These are phyloP conservation scores for Nephrotoma flavescens DNA, from an alignment of 2,888 invertebrate species.

Conservation along the genomic window DNA sequence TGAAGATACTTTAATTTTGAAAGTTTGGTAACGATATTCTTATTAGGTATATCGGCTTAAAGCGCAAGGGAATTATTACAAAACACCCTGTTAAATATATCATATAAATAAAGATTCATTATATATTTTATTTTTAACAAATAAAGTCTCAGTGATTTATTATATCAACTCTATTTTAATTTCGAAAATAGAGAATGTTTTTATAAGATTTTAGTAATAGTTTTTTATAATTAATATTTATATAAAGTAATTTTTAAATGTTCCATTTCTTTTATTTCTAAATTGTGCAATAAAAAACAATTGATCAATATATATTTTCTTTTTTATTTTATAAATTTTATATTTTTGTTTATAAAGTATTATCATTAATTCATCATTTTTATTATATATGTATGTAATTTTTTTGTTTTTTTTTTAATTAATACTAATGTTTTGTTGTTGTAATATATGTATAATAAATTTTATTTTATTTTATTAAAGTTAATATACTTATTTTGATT, in stretches of 20 bases:
- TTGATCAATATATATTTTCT: constrained; percentile 3
- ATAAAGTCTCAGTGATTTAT: background rate
- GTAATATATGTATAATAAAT: background rate
- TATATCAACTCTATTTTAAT: background rate
- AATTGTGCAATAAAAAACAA: constrained; percentile 5
- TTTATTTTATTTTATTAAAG: background rate
- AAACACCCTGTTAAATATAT: no score
- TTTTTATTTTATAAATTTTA: background rate
- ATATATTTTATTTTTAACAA: background rate
- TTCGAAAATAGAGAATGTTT: background rate
- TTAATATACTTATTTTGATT: background rate
- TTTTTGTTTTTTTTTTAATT: background rate
- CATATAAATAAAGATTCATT: background rate
- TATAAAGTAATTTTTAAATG: background rate
- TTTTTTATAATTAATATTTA: background rate
- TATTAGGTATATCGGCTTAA: no score
- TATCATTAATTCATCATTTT: background rate
- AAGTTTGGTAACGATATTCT: no score
- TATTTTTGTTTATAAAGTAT: background rate
- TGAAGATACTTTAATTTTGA: no score
- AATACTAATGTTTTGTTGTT: background rate
- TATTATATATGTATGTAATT: background rate
- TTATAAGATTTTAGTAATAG: background rate
- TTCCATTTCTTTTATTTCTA: background rate
- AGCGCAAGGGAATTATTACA: no score